Conservation (phyloP, 2,888 invertebrate genomes). For the Andrena fulva region DNA sequence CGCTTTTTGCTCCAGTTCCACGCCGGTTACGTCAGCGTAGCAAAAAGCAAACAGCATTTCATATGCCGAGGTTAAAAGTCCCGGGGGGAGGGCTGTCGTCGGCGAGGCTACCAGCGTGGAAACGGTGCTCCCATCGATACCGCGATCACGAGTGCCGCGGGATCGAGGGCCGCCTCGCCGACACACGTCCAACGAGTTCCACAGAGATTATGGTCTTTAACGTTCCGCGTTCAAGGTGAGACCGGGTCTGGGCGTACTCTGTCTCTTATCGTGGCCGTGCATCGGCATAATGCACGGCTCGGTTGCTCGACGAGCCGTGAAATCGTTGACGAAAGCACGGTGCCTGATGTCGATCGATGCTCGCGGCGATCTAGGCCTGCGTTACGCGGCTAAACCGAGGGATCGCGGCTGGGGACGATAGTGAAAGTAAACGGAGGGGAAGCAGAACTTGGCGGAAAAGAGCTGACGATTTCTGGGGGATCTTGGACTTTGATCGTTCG, state of each 20-base stretch:
- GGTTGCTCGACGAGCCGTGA: slow-evolving; percentile 73
- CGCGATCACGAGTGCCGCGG: slow-evolving; percentile 13
- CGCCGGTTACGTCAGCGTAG: slow-evolving; percentile 33
- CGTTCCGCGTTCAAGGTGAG: slow-evolving; percentile 71
- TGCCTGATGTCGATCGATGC: slow-evolving; percentile 50
- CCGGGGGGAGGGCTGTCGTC: slow-evolving; percentile 15
- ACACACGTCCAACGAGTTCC: slow-evolving; percentile 64
- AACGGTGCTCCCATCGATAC: background rate
- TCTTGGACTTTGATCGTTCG: background rate
- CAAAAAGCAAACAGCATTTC: slow-evolving; percentile 47
- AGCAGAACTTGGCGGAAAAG: slow-evolving; percentile 3
- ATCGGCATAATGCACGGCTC: slow-evolving; percentile 68
- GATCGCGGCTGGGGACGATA: slow-evolving; percentile 11
- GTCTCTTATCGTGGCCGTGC: slow-evolving; percentile 62
- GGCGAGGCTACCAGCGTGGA: background rate
- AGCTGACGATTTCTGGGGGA: background rate
- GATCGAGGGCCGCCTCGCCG: slow-evolving; percentile 20
- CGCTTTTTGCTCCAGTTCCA: slow-evolving; percentile 35
- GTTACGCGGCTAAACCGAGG: slow-evolving; percentile 12
- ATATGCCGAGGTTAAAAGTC: slow-evolving; percentile 50
- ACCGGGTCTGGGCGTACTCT: slow-evolving; percentile 40
- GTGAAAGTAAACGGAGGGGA: slow-evolving; percentile 44
- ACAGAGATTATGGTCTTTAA: slow-evolving; percentile 66
- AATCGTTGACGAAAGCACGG: slow-evolving; percentile 75
- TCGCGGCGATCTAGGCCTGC: slow-evolving; percentile 24